Conservation (phyloP, 2,113 vertebrate species). For the Hipposideros armiger region DNA sequence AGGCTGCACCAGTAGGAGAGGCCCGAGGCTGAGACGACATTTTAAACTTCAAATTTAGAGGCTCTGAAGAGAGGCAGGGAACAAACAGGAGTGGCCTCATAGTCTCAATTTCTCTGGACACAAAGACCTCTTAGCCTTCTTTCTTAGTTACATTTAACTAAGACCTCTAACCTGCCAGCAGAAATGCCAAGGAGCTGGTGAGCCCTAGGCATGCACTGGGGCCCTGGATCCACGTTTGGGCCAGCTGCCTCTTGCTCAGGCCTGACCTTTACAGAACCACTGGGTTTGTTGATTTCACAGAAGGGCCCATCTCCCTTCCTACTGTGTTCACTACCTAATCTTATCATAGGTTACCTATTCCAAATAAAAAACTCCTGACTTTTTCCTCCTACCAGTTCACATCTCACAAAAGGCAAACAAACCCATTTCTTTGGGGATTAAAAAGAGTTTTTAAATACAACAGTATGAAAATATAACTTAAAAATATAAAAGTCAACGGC, state of each 20-base stretch:
- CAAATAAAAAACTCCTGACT: slow-evolving; percentile 71
- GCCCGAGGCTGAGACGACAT: rapidly evolving
- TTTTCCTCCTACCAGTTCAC: slow-evolving; percentile 60
- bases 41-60: background rate
- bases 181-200: slow-evolving; percentile 50
- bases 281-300: slow-evolving; percentile 65
- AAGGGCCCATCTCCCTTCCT: slow-evolving; percentile 67
- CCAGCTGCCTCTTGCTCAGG: background rate
- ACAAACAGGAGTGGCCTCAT: background rate
- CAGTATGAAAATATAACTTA: slow-evolving; percentile 93
- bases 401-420: slow-evolving; percentile 74
- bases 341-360: slow-evolving; percentile 62
- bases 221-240: background rate
- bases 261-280: background rate
- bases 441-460: slow-evolving; percentile 90
- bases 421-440: slow-evolving; percentile 81
- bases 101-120: background rate
- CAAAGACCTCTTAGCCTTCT: background rate
- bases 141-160: background rate
- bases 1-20: background rate
- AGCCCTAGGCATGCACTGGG: slow-evolving; percentile 24
- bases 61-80: background rate
- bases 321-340: slow-evolving; percentile 32
- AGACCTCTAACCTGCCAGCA: background rate
- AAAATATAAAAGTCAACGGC: slow-evolving; percentile 91